These are phyloP conservation scores for Hirundo rustica DNA, from an alignment of 2,797 vertebrate genomes.

Conservation along the genomic window DNA sequence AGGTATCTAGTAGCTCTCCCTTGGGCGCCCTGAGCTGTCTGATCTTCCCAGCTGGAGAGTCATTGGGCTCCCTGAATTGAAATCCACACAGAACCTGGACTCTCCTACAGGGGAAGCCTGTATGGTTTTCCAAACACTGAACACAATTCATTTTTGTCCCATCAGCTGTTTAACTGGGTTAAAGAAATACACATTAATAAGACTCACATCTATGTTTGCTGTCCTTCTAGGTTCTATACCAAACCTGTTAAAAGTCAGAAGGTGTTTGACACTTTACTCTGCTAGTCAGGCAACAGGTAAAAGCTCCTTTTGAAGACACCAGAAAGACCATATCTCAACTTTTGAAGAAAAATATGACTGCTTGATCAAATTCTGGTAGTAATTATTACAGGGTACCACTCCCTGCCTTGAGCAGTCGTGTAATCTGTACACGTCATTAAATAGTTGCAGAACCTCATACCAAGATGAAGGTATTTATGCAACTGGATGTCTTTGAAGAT, in stretches of 20 bases:
- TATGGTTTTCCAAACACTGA: not conserved
- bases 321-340: not conserved
- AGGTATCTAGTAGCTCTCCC: not conserved
- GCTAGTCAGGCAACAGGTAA: not conserved
- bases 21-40: not conserved
- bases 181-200: not conserved
- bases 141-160: rapidly evolving
- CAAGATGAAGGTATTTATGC: not conserved
- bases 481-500: not conserved
- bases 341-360: not conserved
- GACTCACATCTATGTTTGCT: not conserved
- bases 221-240: not conserved
- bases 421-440: not conserved
- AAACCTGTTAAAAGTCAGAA: not conserved
- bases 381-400: not conserved
- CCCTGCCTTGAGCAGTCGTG: not conserved
- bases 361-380: not conserved
- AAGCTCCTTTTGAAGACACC: not conserved
- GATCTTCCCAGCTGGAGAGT: not conserved
- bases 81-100: not conserved
- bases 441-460: not conserved
- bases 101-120: not conserved
- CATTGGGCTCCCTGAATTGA: not conserved
- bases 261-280: not conserved
- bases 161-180: not conserved